Percentiles rank a stretch among this genome's conserved stretches.
Evolutionary conservation across 2,797 vertebrate genomes (phyloP).

Genomic region (Trachurus trachurus): DNA sequence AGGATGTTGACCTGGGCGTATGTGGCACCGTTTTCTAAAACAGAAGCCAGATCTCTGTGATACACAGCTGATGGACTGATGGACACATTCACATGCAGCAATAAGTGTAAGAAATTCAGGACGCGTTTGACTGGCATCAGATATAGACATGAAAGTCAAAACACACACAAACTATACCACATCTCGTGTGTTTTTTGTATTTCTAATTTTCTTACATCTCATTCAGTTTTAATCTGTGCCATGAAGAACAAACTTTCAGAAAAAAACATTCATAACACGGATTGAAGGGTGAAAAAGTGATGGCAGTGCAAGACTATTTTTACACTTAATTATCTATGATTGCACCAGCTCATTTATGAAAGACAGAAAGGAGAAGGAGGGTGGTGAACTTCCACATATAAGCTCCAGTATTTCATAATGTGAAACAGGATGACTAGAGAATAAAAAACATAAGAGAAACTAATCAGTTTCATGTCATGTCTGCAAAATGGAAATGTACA

Average conservation of each 20-base stretch:
- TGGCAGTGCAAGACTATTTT: neutral
- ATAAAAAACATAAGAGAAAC: neutral
- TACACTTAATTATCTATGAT: neutral
- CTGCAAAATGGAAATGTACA: too few relatives aligned
- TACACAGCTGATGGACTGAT: neutral
- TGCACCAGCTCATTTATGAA: neutral
- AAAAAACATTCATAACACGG: neutral
- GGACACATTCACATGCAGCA: neutral
- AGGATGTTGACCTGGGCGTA: neutral
- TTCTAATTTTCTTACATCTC: too few relatives aligned
- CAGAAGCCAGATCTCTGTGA: neutral
- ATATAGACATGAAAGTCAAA: too few relatives aligned
- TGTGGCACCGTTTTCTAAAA: neutral
- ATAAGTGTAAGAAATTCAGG: neutral
- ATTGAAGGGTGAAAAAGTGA: neutral
- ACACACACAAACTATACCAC: too few relatives aligned
- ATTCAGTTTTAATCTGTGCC: too few relatives aligned
- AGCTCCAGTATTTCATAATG: neutral
- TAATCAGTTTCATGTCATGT: neutral
- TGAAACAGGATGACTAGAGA: neutral
- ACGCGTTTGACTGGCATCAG: too few relatives aligned
- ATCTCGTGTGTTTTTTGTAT: too few relatives aligned
- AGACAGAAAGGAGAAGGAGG: neutral
- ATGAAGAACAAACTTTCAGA: neutral
- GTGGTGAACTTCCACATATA: neutral